Conservation (phyloP, 2,888 invertebrate species). For the Orthosia gothica region DNA sequence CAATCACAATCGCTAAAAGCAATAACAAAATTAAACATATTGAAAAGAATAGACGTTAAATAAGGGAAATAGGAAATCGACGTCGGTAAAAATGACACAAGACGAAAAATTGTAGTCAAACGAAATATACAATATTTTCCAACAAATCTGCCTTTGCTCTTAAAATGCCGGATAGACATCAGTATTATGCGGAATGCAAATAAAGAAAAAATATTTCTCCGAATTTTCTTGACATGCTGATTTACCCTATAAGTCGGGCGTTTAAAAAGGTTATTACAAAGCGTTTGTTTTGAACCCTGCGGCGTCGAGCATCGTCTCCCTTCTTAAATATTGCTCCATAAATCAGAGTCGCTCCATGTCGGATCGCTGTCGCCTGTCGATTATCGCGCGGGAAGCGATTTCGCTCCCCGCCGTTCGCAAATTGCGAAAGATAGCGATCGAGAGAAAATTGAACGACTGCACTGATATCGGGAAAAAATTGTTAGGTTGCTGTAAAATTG, state of each 20-base stretch:
- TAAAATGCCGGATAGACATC: slow-evolving; percentile 26
- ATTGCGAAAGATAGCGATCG: slow-evolving; percentile 77
- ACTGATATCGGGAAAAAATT: slow-evolving; percentile 64
- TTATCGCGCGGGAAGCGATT: slow-evolving; percentile 81
- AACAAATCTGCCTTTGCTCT: slow-evolving; percentile 39
- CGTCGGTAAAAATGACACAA: slow-evolving; percentile 1
- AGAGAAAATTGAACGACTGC: slow-evolving; percentile 72
- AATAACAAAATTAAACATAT: background rate
- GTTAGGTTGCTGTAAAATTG: slow-evolving; percentile 48
- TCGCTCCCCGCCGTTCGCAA: slow-evolving; percentile 71
- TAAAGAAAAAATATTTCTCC: slow-evolving; percentile 51
- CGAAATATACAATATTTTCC: slow-evolving; percentile 13
- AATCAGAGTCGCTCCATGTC: slow-evolving; percentile 78
- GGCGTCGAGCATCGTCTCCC: slow-evolving; percentile 71
- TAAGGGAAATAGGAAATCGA: background rate
- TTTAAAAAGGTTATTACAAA: slow-evolving; percentile 68
- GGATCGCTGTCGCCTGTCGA: slow-evolving; percentile 85
- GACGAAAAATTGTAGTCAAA: background rate
- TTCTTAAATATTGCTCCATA: slow-evolving; percentile 83
- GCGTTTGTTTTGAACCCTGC: slow-evolving; percentile 69
- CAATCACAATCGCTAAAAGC: background rate
- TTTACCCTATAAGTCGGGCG: slow-evolving; percentile 59
- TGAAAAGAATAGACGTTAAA: background rate
- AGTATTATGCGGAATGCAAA: slow-evolving; percentile 51
- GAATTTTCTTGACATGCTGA: slow-evolving; percentile 58